A percentile compares a stretch with the other conserved stretches of the same genome.
phyloP scores from a whole-genome alignment of 2,113 vertebrate species.

The Tauraco erythrolophus region DNA sequence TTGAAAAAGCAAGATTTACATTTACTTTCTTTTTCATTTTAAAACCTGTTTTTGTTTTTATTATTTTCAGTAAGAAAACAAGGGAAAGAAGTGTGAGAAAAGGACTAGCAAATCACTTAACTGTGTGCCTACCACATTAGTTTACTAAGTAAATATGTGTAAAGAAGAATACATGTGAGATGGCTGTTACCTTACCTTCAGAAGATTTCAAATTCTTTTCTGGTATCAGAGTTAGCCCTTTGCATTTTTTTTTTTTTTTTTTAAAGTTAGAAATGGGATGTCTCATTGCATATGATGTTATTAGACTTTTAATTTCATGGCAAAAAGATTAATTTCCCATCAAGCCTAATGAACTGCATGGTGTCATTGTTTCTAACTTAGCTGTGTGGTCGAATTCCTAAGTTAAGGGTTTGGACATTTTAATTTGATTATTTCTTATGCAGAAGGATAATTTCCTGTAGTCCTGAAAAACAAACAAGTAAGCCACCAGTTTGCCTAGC shows the following conservation, averaged over 20 bases:
- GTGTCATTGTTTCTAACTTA: neutral
- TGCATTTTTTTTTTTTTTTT: no score
- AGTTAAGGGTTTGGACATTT: neutral
- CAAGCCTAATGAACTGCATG: neutral
- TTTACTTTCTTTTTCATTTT: neutral
- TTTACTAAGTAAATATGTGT: neutral
- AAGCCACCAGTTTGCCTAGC: neutral
- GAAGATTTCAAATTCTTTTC: neutral
- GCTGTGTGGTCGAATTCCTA: neutral
- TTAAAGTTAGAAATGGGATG: neutral
- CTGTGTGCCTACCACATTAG: neutral
- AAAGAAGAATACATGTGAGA: neutral
- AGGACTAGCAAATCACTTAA: neutral
- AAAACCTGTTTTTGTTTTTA: neutral
- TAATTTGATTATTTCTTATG: neutral
- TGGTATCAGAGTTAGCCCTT: neutral
- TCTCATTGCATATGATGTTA: neutral
- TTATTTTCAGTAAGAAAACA: neutral
- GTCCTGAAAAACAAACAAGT: neutral
- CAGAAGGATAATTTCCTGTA: neutral
- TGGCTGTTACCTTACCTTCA: neutral
- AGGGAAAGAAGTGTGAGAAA: neutral
- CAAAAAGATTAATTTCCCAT: constrained; percentile 6
- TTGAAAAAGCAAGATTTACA: neutral
- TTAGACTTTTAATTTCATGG: constrained; percentile 28